phyloP scores from a whole-genome alignment of 2,888 invertebrate species.

The Tillus elongatus region DNA sequence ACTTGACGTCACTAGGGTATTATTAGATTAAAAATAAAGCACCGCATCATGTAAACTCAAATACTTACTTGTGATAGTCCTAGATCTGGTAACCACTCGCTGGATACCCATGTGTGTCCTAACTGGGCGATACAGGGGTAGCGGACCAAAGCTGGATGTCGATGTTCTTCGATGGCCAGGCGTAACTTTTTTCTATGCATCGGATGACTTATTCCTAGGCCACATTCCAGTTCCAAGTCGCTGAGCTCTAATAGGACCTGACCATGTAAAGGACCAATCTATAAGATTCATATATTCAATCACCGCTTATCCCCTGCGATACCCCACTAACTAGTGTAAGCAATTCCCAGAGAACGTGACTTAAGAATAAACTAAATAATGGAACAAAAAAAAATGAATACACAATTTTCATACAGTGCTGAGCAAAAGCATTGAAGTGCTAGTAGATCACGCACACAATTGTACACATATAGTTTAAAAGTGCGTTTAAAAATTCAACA shows the following conservation, averaged over 20 bases:
- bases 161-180: slow-evolving; percentile 85
- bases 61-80: slow-evolving; percentile 65
- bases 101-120: slow-evolving; percentile 88
- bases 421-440: no score
- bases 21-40: no score
- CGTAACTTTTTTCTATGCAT: slow-evolving; percentile 90
- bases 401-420: no score
- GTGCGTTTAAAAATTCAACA: no score
- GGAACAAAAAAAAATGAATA: no score
- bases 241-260: slow-evolving; percentile 85
- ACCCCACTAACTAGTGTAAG: slow-evolving; percentile 1
- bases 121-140: slow-evolving; percentile 82
- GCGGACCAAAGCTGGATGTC: slow-evolving; percentile 77
- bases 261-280: slow-evolving; percentile 59
- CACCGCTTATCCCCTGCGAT: slow-evolving; percentile 23
- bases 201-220: slow-evolving; percentile 82
- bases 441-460: no score
- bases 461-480: no score
- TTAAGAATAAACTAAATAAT: no score
- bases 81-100: slow-evolving; percentile 86
- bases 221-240: slow-evolving; percentile 84
- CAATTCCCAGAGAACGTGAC: no score
- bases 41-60: no score
- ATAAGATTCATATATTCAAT: slow-evolving; percentile 50
- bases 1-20: no score